Base-by-base conservation (phyloP, 1,140 invertebrate species). In the Leptinotarsa defecta region DNA sequence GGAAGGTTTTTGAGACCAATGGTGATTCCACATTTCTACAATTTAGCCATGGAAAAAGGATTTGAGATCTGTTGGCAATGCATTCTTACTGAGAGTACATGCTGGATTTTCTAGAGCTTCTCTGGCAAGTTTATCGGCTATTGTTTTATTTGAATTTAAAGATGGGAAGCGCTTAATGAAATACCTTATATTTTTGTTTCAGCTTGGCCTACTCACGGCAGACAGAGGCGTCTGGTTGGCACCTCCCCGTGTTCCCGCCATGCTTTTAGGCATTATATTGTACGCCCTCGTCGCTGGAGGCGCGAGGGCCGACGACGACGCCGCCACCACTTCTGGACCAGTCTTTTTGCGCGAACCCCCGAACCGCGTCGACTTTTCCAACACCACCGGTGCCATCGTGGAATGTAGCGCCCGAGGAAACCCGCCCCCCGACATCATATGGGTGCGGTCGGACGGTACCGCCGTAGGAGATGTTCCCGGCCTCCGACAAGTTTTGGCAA, bases 271-370 rank as follows among this genome's bases (percentile, higher is more conserved):
- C 71, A 71, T 49, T 34, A 4, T 75, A 17, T 48, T 74, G 15
- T 49, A 74, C 22, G 71, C 69, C 24, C 68, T 79, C 8, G 43
- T 67, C 48, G 74, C 69, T 34, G 49, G 49, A 48, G 34, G 34
- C 57, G 92, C 93, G 84, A 92, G 93, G 83, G 91, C 92, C 82
- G 91, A 90, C 34, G 92, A 93, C 83, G 91, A 92, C 81, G 91
- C 90, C 43, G 92, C 93, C 83, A 91, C 92, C 81, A 91, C 90
- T 19, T 90, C 91, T 84, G 96, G 96, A 82, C 96, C 95, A 11
- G 94, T 96, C 68, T 98, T 98, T 86, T 90, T 96, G 71, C 94
- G 93, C 81, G 96, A 97, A 89, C 96, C 96, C 22, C 94, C 94
- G 76, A 95, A 94, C 85, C 91, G 94, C 79, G 91, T 98, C 62